These are phyloP conservation scores for Lomographa bimaculata DNA, from an alignment of 2,888 invertebrate genomes.

Conservation along the genomic window DNA sequence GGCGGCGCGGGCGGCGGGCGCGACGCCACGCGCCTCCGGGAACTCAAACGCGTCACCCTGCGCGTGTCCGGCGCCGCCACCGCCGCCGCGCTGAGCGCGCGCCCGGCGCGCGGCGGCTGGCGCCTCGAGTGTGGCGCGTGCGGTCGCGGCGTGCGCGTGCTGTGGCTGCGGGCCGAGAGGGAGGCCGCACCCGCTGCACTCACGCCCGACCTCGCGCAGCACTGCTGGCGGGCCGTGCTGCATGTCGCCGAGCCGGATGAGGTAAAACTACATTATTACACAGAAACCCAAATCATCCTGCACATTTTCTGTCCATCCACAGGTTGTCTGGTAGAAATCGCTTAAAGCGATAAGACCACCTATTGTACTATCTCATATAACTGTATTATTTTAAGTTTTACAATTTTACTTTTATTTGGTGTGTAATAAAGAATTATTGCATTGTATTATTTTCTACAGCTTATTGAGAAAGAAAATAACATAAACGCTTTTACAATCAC, in stretches of 20 bases:
- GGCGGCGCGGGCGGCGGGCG: no score
- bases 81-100: slow-evolving; percentile 58
- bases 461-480: no score
- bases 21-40: slow-evolving; percentile 59
- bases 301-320: no score
- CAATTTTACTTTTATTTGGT: no score
- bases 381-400: no score
- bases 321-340: no score
- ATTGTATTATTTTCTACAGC: no score
- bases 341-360: no score
- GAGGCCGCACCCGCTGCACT: slow-evolving; percentile 57
- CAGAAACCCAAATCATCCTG: no score
- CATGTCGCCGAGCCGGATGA: slow-evolving; percentile 64
- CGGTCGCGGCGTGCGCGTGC: slow-evolving; percentile 61
- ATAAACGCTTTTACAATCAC: no score
- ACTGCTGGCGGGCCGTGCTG: slow-evolving; percentile 69
- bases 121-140: slow-evolving; percentile 73
- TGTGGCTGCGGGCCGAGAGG: slow-evolving; percentile 47
- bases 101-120: slow-evolving; percentile 58
- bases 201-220: slow-evolving; percentile 58
- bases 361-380: no score
- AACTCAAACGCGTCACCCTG: slow-evolving; percentile 67
- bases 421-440: no score
- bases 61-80: slow-evolving; percentile 58
- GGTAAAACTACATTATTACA: slow-evolving; percentile 31